Evolutionary conservation across 2,888 invertebrate species (phyloP), one percentile per base, ranked within the genome.

Genomic region (Cremastinae sp.): DNA sequence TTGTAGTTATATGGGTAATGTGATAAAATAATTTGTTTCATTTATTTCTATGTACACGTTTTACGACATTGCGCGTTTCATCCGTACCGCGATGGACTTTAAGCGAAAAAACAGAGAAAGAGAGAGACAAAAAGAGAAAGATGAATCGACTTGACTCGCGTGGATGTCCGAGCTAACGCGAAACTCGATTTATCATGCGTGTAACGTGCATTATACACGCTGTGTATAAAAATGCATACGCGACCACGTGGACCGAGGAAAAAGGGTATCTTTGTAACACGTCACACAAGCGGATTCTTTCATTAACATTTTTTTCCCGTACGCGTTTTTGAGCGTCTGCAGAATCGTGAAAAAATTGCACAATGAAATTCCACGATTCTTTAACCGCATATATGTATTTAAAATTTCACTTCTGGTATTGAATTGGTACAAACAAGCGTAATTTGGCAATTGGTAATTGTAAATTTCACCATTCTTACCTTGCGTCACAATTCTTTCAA

Each of bases 61-160:
- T n/a, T n/a, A n/a, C 22, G 43, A 72, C 75, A 51, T 75, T n/a
- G n/a, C 72, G 62, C 62, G 72, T 75, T 75, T 66, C 61, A 72
- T 51, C 56, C 47, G 20, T 39, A 56, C 39, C 41, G 56, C 59
- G 62, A 66, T 62, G 59, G 28, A 53, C 72, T 20, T 8, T 41
- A 70, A 14, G 47, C n/a, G 66, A 62, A 64, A 74, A 47, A 56
- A 47, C 37, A 16, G 10, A 18, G 45, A 37, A n/a, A n/a, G n/a
- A n/a, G n/a, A n/a, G n/a, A n/a, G n/a, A n/a, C n/a, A n/a, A n/a
- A n/a, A n/a, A n/a, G n/a, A n/a, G n/a, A n/a, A n/a, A n/a, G n/a
- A n/a, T n/a, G n/a, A n/a, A n/a, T n/a, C n/a, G n/a, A n/a, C n/a
- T 55, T 61, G 75, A 71, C 59, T 71, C 75, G 56, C 37, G 51